A percentile compares a stretch with the other conserved stretches of the same genome.
These are phyloP conservation scores for Ostrea denselamellosa DNA, from an alignment of 1,140 invertebrate genomes.

Conservation along the genomic window DNA sequence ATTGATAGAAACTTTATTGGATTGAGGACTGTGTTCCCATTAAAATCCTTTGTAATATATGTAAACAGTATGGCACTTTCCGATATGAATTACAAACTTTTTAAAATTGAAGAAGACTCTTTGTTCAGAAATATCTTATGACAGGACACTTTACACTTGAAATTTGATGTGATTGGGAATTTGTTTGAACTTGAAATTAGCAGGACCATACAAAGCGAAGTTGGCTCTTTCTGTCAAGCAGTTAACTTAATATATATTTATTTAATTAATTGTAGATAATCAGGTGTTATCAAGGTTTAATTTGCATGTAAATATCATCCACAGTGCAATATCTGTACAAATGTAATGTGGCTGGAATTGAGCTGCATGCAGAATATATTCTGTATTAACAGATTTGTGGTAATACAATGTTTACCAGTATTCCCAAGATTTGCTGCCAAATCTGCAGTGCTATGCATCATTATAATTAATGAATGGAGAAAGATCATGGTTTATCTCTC, in stretches of 20 bases:
- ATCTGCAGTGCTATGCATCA: slow-evolving; percentile 15
- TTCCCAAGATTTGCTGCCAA: neutral
- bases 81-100: no score
- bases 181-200: no score
- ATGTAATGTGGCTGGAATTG: neutral
- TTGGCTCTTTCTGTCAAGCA: neutral
- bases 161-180: no score
- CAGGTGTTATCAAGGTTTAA: neutral
- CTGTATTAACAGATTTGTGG: neutral
- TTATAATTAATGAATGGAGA: neutral
- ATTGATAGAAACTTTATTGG: no score
- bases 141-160: no score
- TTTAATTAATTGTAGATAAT: neutral
- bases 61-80: no score
- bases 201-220: no score
- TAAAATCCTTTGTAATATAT: no score
- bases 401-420: neutral
- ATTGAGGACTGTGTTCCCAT: no score
- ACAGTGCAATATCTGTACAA: neutral
- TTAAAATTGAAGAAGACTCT: no score
- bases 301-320: neutral
- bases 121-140: no score
- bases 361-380: neutral
- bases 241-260: neutral
- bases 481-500: neutral